Evolutionary conservation across 1,140 invertebrate species (phyloP).

Genomic region (Drosophila micromelanica): DNA sequence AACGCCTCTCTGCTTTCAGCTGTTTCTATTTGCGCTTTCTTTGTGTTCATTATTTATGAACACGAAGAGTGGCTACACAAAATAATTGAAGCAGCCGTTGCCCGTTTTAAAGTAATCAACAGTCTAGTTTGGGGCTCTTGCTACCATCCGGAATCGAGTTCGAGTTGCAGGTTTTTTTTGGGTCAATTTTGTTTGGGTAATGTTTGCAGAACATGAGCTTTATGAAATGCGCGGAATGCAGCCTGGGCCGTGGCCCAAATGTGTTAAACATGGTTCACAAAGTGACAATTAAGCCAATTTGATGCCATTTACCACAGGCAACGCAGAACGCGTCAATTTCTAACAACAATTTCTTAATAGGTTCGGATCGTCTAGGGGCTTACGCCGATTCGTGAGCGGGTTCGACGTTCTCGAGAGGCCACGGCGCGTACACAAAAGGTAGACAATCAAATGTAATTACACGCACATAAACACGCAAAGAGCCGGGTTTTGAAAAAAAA

Average conservation of each 20-base stretch:
- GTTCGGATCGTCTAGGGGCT: background rate
- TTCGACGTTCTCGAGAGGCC: conserved; percentile 56
- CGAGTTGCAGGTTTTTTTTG: conserved; percentile 42
- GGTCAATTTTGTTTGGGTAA: conserved; percentile 51
- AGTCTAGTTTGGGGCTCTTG: conserved; percentile 1
- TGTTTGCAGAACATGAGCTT: conserved; percentile 47
- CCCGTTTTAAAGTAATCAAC: conserved; percentile 77
- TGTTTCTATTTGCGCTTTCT: conserved; percentile 4
- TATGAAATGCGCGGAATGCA: conserved; percentile 53
- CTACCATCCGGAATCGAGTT: background rate
- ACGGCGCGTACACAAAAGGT: conserved; percentile 36
- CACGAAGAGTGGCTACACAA: conserved; percentile 64
- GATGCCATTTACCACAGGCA: conserved; percentile 66
- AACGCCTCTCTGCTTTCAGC: background rate
- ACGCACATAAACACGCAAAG: conserved; percentile 79
- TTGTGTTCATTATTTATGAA: conserved; percentile 73
- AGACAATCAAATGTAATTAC: conserved; percentile 82
- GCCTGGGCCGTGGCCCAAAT: conserved; percentile 31
- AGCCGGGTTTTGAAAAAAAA: conserved; percentile 33
- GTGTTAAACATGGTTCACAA: conserved; percentile 74
- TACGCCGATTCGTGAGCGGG: background rate
- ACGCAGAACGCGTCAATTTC: conserved; percentile 46
- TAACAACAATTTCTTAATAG: conserved; percentile 45
- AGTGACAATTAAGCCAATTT: conserved; percentile 82
- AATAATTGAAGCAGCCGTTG: conserved; percentile 73